Conservation (phyloP, 2,113 vertebrate genomes). For the Pantherophis guttatus region DNA sequence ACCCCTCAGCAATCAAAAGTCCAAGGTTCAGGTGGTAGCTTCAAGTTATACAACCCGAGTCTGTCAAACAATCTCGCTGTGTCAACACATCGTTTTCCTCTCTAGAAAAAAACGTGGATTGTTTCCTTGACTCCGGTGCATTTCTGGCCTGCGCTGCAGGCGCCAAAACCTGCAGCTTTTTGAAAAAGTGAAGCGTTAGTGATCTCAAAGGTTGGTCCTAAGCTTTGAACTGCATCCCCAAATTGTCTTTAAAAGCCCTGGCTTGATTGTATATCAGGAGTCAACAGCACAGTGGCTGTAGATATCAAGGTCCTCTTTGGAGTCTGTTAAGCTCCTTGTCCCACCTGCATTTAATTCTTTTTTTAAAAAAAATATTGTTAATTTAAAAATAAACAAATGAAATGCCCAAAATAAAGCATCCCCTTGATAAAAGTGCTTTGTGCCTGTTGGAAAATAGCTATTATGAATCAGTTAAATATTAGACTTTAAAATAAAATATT, state of each 20-base stretch:
- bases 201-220: background rate
- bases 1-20: background rate
- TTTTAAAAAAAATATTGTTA: background rate
- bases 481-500: too few relatives aligned
- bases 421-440: background rate
- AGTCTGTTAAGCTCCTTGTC: background rate
- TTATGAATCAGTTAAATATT: too few relatives aligned
- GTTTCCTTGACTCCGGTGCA: background rate
- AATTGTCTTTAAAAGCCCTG: background rate
- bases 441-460: too few relatives aligned
- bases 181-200: background rate
- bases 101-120: conserved; percentile 2
- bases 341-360: background rate
- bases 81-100: background rate
- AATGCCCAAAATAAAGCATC: background rate
- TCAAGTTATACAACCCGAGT: conserved; percentile 25
- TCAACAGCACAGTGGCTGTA: background rate
- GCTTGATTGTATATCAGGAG: background rate
- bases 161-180: background rate
- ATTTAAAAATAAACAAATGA: background rate
- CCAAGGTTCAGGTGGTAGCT: conserved; percentile 44
- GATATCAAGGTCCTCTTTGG: background rate
- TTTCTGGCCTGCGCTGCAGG: background rate
- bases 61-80: background rate
- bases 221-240: background rate